These are phyloP conservation scores for Drosophila macrospina DNA, from an alignment of 2,888 invertebrate genomes.

Conservation along the genomic window DNA sequence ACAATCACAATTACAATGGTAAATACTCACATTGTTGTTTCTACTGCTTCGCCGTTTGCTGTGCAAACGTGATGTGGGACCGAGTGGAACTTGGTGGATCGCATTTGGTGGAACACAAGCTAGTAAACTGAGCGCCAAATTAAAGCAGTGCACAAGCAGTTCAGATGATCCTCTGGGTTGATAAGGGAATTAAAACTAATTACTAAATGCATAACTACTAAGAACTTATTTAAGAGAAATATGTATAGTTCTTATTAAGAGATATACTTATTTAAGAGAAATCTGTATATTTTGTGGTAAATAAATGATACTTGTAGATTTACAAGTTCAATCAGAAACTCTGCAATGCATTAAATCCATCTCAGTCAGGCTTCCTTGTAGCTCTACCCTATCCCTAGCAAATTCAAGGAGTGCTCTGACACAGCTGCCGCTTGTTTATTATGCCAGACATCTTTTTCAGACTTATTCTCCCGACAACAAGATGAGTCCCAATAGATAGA, in stretches of 20 bases:
- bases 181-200: not conserved
- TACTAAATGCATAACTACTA: too few relatives aligned
- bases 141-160: slow-evolving; percentile 5
- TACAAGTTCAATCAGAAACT: too few relatives aligned
- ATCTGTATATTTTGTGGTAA: too few relatives aligned
- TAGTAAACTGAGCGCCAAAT: slow-evolving; percentile 10
- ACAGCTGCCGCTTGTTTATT: slow-evolving; percentile 38
- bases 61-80: slow-evolving; percentile 62
- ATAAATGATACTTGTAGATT: too few relatives aligned
- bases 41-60: slow-evolving; percentile 34
- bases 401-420: slow-evolving; percentile 2
- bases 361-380: not conserved
- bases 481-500: slow-evolving; percentile 43
- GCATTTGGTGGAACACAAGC: slow-evolving; percentile 54
- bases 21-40: slow-evolving; percentile 48
- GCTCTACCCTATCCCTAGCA: not conserved
- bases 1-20: slow-evolving; percentile 48
- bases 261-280: too few relatives aligned
- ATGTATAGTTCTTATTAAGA: too few relatives aligned
- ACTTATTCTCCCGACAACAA: slow-evolving; percentile 6
- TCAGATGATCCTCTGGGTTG: slow-evolving; percentile 4
- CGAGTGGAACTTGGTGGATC: slow-evolving; percentile 43
- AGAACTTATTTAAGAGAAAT: too few relatives aligned
- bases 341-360: too few relatives aligned
- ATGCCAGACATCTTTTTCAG: slow-evolving; percentile 40